Base-by-base conservation (phyloP, 1,140 invertebrate genomes). In the Drosophila miranda region DNA sequence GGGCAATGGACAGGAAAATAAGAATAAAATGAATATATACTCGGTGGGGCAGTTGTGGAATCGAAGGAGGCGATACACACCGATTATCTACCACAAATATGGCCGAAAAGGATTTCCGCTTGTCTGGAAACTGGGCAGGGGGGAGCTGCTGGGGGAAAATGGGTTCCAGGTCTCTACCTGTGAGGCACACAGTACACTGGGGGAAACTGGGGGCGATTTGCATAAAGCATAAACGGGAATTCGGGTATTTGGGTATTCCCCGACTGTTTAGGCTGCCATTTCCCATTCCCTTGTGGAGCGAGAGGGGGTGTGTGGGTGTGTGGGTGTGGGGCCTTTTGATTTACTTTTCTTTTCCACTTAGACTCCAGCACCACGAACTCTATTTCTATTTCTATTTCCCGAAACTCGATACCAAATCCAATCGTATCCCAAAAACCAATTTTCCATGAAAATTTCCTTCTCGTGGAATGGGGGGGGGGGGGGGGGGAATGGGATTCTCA, bases 61-160 rank as follows among this genome's bases (percentile, higher is more conserved):
- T 34, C 30, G 30, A 11, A 49, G 52, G 28, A 26, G 49, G 58
- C 57, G 55, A 63, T 49, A 61, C 71, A 59, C 73, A 84, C 72
- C 81, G 80, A 86, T 84, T 84, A 84, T 86, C 80, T 80, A 59
- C 80, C 81, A 59, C 81, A 82, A 84, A 86, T 84, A 84, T 84
- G 80, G 72, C 72, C 60, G 66, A 71, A 83, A 78, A 72, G 80
- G 72, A 68, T 67, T 83, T 83, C 75, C 79, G 71, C 64, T 72
- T 75, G 75, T 75, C 79, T 72, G n/a, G n/a, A n/a, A n/a, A n/a
- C n/a, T n/a, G 79, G 55, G 49, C 73, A 67, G 45, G 28, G 28
- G 5, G 23, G 23, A 23, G 23, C 28, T 30, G 7, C 28, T 30
- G 30, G 16, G n/a, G 23, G 30, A 38, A 38, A 38, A 38, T 13